Base-by-base conservation (phyloP, 2,888 invertebrate genomes). In the Drosophila nigritarsus region DNA sequence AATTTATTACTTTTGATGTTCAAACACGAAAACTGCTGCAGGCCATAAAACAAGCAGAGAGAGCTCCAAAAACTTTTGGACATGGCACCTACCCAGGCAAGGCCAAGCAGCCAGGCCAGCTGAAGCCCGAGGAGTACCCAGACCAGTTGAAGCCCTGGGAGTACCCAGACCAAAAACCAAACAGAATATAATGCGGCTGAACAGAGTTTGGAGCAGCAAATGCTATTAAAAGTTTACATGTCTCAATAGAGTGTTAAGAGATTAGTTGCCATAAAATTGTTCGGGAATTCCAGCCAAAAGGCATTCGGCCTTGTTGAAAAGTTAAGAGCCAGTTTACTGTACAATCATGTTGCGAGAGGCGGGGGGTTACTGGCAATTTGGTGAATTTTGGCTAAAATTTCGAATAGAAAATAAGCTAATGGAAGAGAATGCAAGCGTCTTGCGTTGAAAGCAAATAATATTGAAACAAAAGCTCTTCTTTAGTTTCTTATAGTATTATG, bases 1-100 rank as follows among this genome's bases (percentile, higher is more conserved):
- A 92, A 91, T 92, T 91, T 91, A 91, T 91, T 92, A 87, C 91
- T 89, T 86, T 83, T 79, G 78, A 80, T 81, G 82, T 85, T 90
- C 77, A 82, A 80, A 86, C 78, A 87, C 86, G 88, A 89, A 87
- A 89, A 89, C 82, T 89, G 84, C 84, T 89, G 85, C 87, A 87
- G 89, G 84, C 84, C 71, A 87, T 87, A 81, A 84, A 84, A 89
- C 82, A 89, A 84, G 78, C 74, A 38, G 20, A 34, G 53, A 15
- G 53, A 24, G 18, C 13, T 48, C 64, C 64, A 61, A 65, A 81
- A 79, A 77, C 74, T 80, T 78, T 56, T 55, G 87, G 82, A 69
- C 65, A 75, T 59, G 70, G 67, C 49, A 40, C 20, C 38, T 32
- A 51, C 18, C 15, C 24, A 45, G 60, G 32, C 30, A 50, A 6